A percentile compares a stretch with the other conserved stretches of the same genome.
phyloP scores from a whole-genome alignment of 2,113 vertebrate species.

The Globicephala melas region DNA sequence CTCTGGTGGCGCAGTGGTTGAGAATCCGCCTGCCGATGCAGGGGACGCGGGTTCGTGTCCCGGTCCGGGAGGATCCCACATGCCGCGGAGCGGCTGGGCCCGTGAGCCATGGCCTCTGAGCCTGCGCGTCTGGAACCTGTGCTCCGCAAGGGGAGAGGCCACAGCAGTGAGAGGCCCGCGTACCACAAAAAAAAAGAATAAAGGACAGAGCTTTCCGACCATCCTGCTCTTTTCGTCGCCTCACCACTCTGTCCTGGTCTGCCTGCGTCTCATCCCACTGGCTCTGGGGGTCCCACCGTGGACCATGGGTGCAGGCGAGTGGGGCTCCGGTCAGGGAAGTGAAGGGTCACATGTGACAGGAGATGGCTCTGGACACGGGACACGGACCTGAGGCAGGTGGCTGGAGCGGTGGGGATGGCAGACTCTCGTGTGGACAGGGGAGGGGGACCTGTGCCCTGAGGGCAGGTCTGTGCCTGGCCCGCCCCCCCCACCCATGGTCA shows the following conservation, averaged over 20 bases:
- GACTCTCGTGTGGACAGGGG: fast-evolving
- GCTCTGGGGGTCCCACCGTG: fast-evolving
- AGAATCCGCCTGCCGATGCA: too few species aligned
- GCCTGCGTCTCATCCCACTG: fast-evolving
- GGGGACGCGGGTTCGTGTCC: too few species aligned
- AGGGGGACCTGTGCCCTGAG: background rate
- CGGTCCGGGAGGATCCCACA: too few species aligned
- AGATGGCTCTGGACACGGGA: background rate
- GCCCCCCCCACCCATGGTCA: fast-evolving
- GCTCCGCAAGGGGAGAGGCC: too few species aligned
- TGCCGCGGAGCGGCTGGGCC: too few species aligned
- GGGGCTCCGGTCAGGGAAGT: fast-evolving
- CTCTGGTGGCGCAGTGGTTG: too few species aligned
- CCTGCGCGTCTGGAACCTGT: too few species aligned
- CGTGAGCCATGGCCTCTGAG: too few species aligned
- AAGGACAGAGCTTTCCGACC: background rate
- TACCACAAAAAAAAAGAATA: background rate
- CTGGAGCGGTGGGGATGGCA: fast-evolving
- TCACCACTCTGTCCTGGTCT: fast-evolving
- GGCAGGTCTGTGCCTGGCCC: background rate
- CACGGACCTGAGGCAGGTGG: too few species aligned
- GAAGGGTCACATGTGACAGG: fast-evolving
- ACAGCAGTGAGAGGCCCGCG: too few species aligned
- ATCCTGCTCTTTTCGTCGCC: fast-evolving
- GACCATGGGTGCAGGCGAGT: fast-evolving